Evolutionary conservation across 2,113 vertebrate species (phyloP).

Genomic region (Camelus dromedarius): DNA sequence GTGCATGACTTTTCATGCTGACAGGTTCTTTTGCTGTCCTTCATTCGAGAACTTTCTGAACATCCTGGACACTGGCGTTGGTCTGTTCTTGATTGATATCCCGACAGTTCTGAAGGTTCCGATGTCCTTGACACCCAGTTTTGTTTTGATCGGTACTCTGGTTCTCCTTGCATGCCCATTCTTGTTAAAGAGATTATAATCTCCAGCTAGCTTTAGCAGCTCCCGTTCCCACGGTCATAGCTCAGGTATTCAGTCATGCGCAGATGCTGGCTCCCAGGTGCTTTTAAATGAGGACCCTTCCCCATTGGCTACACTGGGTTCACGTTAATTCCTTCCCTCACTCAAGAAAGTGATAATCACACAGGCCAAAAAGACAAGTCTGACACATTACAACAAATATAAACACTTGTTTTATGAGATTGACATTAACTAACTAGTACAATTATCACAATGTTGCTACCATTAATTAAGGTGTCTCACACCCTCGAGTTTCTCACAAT

Average conservation of each 20-base stretch:
- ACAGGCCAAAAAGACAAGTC: background rate
- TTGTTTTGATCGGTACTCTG: constrained; percentile 53
- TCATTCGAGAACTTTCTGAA: background rate
- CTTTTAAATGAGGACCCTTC: background rate
- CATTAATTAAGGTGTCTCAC: background rate
- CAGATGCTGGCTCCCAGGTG: background rate
- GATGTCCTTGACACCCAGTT: constrained; percentile 45
- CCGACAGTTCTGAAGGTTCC: background rate
- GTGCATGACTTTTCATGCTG: background rate
- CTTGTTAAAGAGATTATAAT: constrained; percentile 75
- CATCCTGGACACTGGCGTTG: background rate
- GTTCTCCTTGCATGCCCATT: constrained; percentile 56
- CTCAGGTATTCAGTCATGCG: constrained; percentile 23
- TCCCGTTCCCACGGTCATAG: constrained; percentile 65
- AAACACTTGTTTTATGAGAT: constrained; percentile 49
- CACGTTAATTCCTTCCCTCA: background rate
- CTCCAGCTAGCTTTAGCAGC: constrained; percentile 23
- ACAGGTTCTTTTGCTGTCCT: background rate
- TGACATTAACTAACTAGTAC: background rate
- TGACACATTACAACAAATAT: constrained; percentile 25
- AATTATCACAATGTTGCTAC: background rate
- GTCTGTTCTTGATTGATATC: constrained; percentile 30
- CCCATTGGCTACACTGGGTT: background rate
- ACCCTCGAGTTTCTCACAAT: background rate
- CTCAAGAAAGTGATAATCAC: constrained; percentile 35